These are phyloP conservation scores for Stichodactyla mertensii DNA, from an alignment of 64 coral and sea anemone species.

Conservation along the genomic window DNA sequence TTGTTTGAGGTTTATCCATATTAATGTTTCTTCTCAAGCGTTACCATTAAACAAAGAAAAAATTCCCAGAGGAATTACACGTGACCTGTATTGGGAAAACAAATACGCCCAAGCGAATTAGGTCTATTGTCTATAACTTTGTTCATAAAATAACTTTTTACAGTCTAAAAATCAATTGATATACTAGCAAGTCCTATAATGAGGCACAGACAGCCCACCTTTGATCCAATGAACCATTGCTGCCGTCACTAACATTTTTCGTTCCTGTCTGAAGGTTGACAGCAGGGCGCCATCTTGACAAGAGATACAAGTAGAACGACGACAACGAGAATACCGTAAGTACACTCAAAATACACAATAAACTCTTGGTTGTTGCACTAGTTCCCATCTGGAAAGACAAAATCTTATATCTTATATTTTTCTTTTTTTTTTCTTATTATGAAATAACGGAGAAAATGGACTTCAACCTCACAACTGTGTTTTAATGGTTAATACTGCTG, in stretches of 20 bases:
- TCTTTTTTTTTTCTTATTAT: not conserved
- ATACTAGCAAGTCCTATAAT: too few species aligned
- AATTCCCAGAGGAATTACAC: too few species aligned
- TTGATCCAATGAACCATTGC: not conserved
- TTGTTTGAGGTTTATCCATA: too few species aligned
- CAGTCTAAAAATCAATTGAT: too few species aligned
- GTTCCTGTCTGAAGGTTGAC: not conserved
- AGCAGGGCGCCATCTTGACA: slow-evolving; percentile 8
- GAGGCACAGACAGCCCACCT: not conserved
- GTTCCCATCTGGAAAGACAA: not conserved
- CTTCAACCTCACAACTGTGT: not conserved
- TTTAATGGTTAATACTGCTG: too few species aligned
- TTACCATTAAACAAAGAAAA: too few species aligned
- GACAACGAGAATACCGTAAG: not conserved
- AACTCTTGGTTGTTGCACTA: slow-evolving; percentile 13
- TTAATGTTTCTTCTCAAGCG: too few species aligned
- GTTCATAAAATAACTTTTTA: too few species aligned
- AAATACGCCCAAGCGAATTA: too few species aligned
- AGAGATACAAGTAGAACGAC: slow-evolving; percentile 16
- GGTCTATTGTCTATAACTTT: too few species aligned
- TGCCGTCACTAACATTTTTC: not conserved
- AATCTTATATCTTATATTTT: not conserved
- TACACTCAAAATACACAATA: slow-evolving; percentile 15
- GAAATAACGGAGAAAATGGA: not conserved
- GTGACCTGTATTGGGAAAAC: too few species aligned